Conservation (phyloP, 2,888 invertebrate genomes). For the Venusia cambrica region DNA sequence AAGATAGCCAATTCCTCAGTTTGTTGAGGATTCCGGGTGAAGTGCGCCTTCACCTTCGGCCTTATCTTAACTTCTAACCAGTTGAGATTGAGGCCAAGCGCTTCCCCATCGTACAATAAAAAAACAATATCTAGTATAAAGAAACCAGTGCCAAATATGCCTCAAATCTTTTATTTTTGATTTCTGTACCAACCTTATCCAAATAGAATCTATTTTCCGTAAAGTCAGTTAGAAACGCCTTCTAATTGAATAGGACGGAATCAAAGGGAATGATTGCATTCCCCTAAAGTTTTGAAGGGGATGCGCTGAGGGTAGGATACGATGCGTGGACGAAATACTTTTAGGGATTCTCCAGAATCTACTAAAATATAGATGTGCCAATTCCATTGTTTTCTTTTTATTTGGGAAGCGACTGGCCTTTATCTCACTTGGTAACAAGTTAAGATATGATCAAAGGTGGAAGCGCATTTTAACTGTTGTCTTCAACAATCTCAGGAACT, state of each 20-base stretch:
- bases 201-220: constrained; percentile 45
- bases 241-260: constrained; percentile 79
- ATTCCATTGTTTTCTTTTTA: background rate
- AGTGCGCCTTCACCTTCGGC: no score
- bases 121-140: no score
- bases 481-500: no score
- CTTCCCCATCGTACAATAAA: no score
- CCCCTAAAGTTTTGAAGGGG: constrained; percentile 70
- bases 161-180: constrained; percentile 22
- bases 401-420: no score
- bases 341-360: constrained; percentile 44
- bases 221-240: constrained; percentile 68
- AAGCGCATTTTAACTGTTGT: no score
- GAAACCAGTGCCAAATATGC: constrained; percentile 20
- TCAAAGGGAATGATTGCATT: constrained; percentile 78
- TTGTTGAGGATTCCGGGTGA: no score
- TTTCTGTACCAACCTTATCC: constrained; percentile 27
- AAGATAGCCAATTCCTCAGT: background rate
- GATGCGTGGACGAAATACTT: constrained; percentile 74
- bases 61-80: no score
- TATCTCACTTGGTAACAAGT: no score
- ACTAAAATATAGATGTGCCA: constrained; percentile 29
- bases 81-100: no score
- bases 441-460: no score
- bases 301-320: constrained; percentile 58